Base-by-base conservation (phyloP, 1,140 invertebrate genomes). In the Brachionus asplanchnoidis region DNA sequence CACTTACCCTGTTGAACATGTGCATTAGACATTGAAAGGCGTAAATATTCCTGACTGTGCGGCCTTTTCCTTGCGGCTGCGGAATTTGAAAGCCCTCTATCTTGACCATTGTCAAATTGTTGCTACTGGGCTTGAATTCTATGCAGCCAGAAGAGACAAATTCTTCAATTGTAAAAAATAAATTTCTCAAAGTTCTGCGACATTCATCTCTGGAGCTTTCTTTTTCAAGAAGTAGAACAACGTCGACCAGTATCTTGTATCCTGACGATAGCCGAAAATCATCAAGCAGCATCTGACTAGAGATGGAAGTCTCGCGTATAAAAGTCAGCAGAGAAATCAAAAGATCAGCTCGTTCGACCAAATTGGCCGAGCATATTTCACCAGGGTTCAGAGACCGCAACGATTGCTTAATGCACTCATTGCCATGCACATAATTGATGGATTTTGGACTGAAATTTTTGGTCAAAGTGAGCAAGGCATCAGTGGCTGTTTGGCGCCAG, bases 11-110 rank as follows among this genome's bases (percentile, higher is more conserved):
- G 11, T 96, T 90, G 88, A 98, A 98, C 70, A 97, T 95, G 66
- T 94, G 95, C 90, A 97, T 95, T 60, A 98, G 90, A 60, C 98
- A 95, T 92, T 96, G 93, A 90, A 98, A 98, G 83, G 96, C 96
- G 89, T 97, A 95, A 65, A 97, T 93, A 90, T 99, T 98, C 86
- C 95, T 91, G 8, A 90, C 89, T 87, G 88, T 90, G 53, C 92
- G 93, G 90, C 96, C 96, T 89, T 94, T 93, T 2, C 95, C 95
- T 56, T 93, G 93, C 3, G 95, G 95, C 88, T 95, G 94, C 2
- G 97, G 96, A 85, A 97, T 89, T 68, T 93, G 92, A 88, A 98
- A 98, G 5, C 95, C 95, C 86, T 95, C 93, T 90, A 98, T 93
- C 90, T 97, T 94, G 89, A 97, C 98, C 20, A 97, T 91, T 20